Base-by-base conservation (phyloP, 2,797 vertebrate genomes). In the Bovichtus diacanthus region DNA sequence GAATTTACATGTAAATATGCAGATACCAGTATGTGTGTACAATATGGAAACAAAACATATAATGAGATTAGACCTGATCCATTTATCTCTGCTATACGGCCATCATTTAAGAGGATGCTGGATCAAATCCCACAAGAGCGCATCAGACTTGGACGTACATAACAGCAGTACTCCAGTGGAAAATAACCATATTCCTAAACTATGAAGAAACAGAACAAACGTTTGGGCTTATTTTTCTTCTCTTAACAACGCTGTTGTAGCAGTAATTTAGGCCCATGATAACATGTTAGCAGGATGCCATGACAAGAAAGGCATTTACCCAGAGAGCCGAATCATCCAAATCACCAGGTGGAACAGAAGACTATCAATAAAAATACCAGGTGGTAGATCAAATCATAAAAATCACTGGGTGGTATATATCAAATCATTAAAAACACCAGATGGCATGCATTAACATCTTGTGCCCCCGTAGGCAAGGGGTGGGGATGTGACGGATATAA, bases 361-460 rank as follows among this genome's bases (percentile, higher is more conserved):
- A 94, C 94, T 93, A 94, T 94, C 94, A 94, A 94, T 94, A 94
- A 93, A 94, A 93, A 91, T 94, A 94, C 94, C 94, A 94, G 93
- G 94, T 94, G 94, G 94, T 94, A 93, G 92, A 94, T 94, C 92
- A 94, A 94, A 94, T 94, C 93, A 94, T 94, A 91, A 94, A 94
- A 94, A 93, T 93, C 93, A 91, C 91, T 94, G 92, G 93, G 94
- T 94, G 93, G 93, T 93, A 93, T 94, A 93, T 93, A 93, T 94
- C 90, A 94, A 93, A 94, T 94, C 92, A 94, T 94, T 94, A 93
- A 94, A 94, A 93, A 92, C 94, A 94, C 91, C 94, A 94, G 94
- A 94, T 94, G 93, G 92, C 92, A 88, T 90, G 91, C 92, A 95
- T 94, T 94, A 94, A 93, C 94, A 94, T 95, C 91, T 91, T 93